These are phyloP conservation scores for Odocoileus hemionus DNA, from an alignment of 2,113 vertebrate genomes.

Conservation along the genomic window DNA sequence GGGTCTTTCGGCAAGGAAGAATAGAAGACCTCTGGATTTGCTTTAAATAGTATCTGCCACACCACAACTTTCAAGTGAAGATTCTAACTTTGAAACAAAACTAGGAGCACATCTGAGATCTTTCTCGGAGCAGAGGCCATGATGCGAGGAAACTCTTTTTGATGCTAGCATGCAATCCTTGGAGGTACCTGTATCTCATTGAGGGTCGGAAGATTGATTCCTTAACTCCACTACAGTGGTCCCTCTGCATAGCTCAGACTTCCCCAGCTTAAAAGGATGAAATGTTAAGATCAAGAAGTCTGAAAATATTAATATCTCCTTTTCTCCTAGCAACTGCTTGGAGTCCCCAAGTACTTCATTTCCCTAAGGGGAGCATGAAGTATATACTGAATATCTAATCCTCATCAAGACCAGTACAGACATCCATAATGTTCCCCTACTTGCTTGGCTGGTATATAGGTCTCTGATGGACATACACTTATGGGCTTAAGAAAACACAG, in stretches of 20 bases:
- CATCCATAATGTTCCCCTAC: neutral
- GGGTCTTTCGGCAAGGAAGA: neutral
- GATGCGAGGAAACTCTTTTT: neutral
- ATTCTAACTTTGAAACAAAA: slow-evolving; percentile 22
- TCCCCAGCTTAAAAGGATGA: neutral
- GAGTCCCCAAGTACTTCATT: neutral
- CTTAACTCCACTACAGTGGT: neutral
- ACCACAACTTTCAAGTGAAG: neutral
- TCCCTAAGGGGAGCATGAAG: neutral
- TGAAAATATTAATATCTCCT: neutral
- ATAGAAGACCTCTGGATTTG: neutral
- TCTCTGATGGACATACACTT: neutral
- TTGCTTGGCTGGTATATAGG: neutral
- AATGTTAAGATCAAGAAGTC: neutral
- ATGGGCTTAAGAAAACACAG: neutral
- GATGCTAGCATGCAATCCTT: neutral
- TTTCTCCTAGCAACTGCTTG: neutral
- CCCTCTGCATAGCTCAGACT: neutral
- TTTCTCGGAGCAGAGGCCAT: neutral
- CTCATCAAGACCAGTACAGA: neutral
- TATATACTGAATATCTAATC: neutral
- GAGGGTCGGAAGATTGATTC: neutral
- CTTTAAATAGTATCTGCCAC: neutral
- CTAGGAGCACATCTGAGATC: neutral
- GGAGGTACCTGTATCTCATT: neutral